A percentile compares a stretch with the other conserved stretches of the same genome.
These are phyloP conservation scores for Amphiprion percula DNA, from an alignment of 2,113 vertebrate genomes.

Conservation along the genomic window DNA sequence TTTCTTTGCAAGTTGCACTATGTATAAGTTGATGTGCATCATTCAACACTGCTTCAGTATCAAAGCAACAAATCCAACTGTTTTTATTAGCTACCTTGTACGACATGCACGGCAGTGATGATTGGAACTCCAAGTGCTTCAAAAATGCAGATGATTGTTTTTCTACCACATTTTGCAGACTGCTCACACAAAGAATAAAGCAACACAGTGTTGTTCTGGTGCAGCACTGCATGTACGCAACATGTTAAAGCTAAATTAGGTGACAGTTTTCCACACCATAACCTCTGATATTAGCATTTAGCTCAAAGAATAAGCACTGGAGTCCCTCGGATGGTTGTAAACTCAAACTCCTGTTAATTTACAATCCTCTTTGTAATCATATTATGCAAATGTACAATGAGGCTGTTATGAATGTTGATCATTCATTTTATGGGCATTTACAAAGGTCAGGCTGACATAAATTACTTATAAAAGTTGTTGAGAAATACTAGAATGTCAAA, in stretches of 20 bases:
- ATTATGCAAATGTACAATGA: slow-evolving; percentile 18
- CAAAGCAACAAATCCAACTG: no score
- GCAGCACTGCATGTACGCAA: no score
- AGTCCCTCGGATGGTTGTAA: not conserved
- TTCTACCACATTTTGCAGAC: no score
- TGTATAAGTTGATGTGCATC: no score
- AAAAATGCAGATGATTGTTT: no score
- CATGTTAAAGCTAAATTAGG: not conserved
- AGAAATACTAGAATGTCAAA: slow-evolving; percentile 24
- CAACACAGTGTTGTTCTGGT: no score
- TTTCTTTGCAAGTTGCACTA: no score
- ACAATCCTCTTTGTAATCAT: slow-evolving; percentile 14
- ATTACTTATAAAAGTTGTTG: slow-evolving; percentile 29
- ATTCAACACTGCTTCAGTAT: no score
- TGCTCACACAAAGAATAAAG: no score
- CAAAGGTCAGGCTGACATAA: slow-evolving; percentile 46
- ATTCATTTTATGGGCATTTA: slow-evolving; percentile 22
- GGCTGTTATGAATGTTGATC: slow-evolving; percentile 36
- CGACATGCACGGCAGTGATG: no score
- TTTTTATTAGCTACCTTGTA: no score
- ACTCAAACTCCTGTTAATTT: slow-evolving; percentile 9
- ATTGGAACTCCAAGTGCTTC: no score
- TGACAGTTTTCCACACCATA: not conserved
- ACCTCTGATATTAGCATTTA: not conserved
- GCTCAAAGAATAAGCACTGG: not conserved